These are phyloP conservation scores for Aplodontia rufa DNA, from an alignment of 2,113 vertebrate genomes.

Conservation along the genomic window DNA sequence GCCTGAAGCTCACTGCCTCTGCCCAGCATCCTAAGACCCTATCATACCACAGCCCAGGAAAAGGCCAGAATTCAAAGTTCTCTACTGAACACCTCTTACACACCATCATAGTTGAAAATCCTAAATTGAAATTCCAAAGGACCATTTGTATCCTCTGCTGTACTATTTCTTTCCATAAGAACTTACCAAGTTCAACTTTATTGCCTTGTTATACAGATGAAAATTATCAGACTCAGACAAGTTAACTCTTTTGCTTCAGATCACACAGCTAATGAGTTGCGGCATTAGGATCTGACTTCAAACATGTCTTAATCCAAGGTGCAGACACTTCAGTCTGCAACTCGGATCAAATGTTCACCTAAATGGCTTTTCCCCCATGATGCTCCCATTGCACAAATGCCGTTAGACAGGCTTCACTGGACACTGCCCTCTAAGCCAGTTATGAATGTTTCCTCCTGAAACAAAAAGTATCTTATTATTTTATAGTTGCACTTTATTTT, in stretches of 20 bases:
- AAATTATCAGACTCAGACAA: neutral
- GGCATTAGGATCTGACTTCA: neutral
- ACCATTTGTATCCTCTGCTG: neutral
- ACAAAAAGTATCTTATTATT: neutral
- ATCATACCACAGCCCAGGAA: neutral
- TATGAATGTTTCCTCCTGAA: neutral
- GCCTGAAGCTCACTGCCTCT: neutral
- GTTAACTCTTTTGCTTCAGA: neutral
- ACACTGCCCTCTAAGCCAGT: conserved; percentile 1
- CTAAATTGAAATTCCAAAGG: neutral
- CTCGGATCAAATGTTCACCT: neutral
- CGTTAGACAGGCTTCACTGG: neutral
- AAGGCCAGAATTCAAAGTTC: neutral
- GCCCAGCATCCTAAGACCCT: neutral
- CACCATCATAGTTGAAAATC: neutral
- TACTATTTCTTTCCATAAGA: neutral
- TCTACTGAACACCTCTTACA: neutral
- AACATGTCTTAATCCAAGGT: neutral
- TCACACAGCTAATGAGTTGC: neutral
- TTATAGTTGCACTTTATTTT: conserved; percentile 33
- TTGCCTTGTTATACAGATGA: neutral
- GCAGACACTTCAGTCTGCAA: neutral
- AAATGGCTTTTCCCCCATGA: neutral
- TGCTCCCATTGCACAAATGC: neutral
- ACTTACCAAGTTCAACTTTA: neutral